Evolutionary conservation across 2,113 vertebrate genomes (phyloP), one percentile per base, ranked within the genome.

Genomic region (Seriola quinqueradiata): DNA sequence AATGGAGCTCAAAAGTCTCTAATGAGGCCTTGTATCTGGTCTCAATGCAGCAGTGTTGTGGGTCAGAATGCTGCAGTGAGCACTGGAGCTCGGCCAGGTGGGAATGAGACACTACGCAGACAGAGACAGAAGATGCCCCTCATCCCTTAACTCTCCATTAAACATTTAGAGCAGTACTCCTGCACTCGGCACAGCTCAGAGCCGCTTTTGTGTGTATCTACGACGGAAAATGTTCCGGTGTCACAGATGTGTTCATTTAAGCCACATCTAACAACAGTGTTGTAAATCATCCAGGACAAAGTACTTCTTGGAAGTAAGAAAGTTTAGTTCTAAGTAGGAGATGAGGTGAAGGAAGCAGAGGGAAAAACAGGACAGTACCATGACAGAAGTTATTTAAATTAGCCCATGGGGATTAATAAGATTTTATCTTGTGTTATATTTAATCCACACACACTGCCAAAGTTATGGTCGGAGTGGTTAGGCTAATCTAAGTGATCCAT

Each of bases 51-150:
- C 79, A 83, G 89, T 70, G 7, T 74, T 60, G 79, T 70, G 79
- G 82, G 72, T 82, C 87, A 85, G 76, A 92, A 46, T 64, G 69
- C 74, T 90, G 85, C 90, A 94, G 93, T 92, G 86, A 91, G 92
- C 86, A 75, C 93, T 92, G 90, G 91, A 94, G 82, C 89, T 57
- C 36, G 78, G 92, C 92, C 94, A 94, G 90, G 86, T 89, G 57
- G 88, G 83, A 91, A 92, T 46, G 83, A 88, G 89, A 93, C 86
- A 90, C 92, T 90, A 42, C 69, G 85, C 86, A 77, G 82, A 46
- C 71, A 48, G 76, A 88, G 69, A 86, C 59, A 84, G 84, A 84
- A 84, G 82, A 87, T 83, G 74, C 81, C 81, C 81, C 86, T 89
- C 65, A 81, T 89, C 82, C 83, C 70, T 75, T 63, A 85, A 84